A percentile compares a stretch with the other conserved stretches of the same genome.
phyloP scores from a whole-genome alignment of 2,113 vertebrate genomes.

The Pelecanus crispus region DNA sequence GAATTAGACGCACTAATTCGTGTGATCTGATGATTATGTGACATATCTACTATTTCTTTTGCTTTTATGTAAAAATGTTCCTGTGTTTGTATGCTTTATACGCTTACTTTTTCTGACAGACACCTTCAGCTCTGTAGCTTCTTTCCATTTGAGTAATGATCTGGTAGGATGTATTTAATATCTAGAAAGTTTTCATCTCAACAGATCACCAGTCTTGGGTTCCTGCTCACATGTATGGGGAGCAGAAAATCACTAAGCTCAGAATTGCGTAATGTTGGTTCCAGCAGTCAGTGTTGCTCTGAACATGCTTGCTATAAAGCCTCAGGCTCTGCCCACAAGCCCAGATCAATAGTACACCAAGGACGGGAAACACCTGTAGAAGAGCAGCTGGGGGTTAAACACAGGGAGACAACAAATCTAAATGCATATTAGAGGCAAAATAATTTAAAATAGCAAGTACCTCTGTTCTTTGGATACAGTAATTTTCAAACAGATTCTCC shows the following conservation, averaged over 20 bases:
- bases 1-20: background rate
- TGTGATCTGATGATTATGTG: background rate
- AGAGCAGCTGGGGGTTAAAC: background rate
- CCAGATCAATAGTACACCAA: background rate
- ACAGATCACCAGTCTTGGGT: slow-evolving; percentile 43
- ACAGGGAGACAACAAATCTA: background rate
- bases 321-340: background rate
- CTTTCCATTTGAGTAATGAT: background rate
- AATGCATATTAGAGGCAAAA: background rate
- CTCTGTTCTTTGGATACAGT: background rate
- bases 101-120: background rate
- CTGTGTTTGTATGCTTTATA: background rate
- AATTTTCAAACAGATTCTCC: background rate
- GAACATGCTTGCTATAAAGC: background rate
- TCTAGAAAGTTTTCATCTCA: slow-evolving; percentile 7
- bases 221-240: background rate
- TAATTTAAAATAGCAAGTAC: background rate
- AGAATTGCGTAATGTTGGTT: background rate
- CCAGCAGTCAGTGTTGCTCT: slow-evolving; percentile 30
- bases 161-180: background rate
- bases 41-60: background rate
- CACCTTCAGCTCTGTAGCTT: background rate
- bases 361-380: background rate
- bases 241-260: background rate
- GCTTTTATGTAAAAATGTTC: background rate